Conservation (phyloP, 2,888 invertebrate species). For the Terebella lapidaria region DNA sequence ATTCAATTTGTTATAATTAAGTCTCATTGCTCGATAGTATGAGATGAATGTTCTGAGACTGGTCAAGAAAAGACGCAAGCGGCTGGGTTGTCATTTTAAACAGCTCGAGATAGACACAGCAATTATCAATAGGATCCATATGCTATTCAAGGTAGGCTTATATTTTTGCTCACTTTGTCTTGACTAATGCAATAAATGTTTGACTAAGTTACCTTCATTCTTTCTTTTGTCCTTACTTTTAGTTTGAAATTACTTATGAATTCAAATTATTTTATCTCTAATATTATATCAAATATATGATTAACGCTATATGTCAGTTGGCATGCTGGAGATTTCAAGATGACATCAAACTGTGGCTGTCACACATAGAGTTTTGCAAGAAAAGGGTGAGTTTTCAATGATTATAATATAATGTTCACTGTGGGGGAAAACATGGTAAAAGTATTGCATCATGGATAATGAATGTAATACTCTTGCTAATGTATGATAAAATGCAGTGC, state of each 20-base stretch:
- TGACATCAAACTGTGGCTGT: conserved; percentile 71
- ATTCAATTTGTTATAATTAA: too few species aligned
- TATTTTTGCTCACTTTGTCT: background rate
- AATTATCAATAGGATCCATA: conserved; percentile 68
- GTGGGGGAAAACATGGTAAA: background rate
- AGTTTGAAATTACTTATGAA: too few species aligned
- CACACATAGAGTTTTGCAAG: conserved; percentile 74
- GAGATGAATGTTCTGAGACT: conserved; percentile 67
- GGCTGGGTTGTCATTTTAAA: conserved; percentile 47
- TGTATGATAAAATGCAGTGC: too few species aligned
- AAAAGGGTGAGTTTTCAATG: conserved; percentile 58
- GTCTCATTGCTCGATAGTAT: too few species aligned
- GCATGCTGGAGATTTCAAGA: conserved; percentile 59
- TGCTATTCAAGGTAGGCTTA: conserved; percentile 62
- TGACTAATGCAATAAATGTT: background rate
- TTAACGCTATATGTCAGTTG: too few species aligned
- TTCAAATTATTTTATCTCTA: too few species aligned
- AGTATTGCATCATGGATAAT: too few species aligned
- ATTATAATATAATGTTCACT: background rate
- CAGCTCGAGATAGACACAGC: conserved; percentile 65
- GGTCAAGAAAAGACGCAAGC: conserved; percentile 60
- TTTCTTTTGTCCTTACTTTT: too few species aligned
- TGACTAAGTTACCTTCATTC: background rate
- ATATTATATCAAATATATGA: too few species aligned
- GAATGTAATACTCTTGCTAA: too few species aligned